A percentile compares a stretch with the other conserved stretches of the same genome.
phyloP scores from a whole-genome alignment of 2,888 invertebrate genomes.

The Rotaria macrura region DNA sequence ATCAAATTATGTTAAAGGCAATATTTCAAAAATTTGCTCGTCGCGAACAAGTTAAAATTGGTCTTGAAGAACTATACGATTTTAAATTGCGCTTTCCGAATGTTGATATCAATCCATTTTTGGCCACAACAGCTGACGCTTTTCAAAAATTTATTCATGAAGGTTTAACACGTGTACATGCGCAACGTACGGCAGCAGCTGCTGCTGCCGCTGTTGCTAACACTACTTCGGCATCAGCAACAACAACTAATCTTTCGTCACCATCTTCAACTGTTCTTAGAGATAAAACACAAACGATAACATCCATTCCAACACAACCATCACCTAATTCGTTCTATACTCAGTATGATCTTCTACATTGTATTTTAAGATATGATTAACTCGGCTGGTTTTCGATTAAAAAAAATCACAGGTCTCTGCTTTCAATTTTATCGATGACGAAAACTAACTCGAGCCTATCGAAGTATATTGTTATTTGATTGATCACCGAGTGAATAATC shows the following conservation, averaged over 20 bases:
- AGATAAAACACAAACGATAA: not conserved
- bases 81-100: conserved; percentile 69
- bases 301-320: not conserved
- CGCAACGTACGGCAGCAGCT: not conserved
- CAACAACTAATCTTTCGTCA: not conserved
- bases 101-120: conserved; percentile 71
- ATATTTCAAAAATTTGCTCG: conserved; percentile 29
- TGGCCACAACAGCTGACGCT: conserved; percentile 69
- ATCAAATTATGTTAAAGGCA: not conserved
- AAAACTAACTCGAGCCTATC: too few relatives aligned
- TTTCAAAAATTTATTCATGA: conserved; percentile 75
- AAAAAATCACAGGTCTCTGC: too few relatives aligned
- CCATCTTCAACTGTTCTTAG: not conserved
- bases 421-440: too few relatives aligned
- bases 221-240: not conserved
- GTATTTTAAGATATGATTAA: too few relatives aligned
- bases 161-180: not conserved
- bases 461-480: too few relatives aligned
- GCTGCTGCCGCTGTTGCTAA: not conserved
- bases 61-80: conserved; percentile 68
- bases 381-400: too few relatives aligned
- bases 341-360: not conserved
- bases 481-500: too few relatives aligned
- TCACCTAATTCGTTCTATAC: not conserved
- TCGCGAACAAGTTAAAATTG: conserved; percentile 51